Evolutionary conservation across 1,140 invertebrate genomes (phyloP).

Genomic region (Polypedilum pembai): DNA sequence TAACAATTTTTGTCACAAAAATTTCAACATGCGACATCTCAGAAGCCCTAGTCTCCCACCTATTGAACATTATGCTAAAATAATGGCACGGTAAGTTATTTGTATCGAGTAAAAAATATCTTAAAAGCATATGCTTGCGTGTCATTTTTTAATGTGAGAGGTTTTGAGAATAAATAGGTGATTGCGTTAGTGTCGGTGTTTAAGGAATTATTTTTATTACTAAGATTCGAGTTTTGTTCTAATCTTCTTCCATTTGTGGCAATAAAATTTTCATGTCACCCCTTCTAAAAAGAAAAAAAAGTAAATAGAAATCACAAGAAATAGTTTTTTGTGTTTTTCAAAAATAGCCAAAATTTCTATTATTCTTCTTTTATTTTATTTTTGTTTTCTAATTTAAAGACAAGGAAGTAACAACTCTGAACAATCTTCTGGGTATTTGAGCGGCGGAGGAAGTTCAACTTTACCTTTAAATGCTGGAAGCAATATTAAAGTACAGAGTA

Average conservation of each 20-base stretch:
- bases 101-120: too few species aligned
- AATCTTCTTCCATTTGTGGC: too few species aligned
- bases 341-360: not conserved
- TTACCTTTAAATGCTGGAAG: not conserved
- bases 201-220: too few species aligned
- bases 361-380: not conserved
- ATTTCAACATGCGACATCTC: not conserved
- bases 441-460: not conserved
- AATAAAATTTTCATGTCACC: too few species aligned
- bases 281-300: not conserved
- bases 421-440: conserved; percentile 21
- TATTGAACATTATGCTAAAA: not conserved
- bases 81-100: not conserved
- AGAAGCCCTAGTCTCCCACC: conserved; percentile 2
- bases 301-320: not conserved
- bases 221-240: too few species aligned
- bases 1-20: conserved; percentile 20
- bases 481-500: not conserved
- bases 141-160: too few species aligned
- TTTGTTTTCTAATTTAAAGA: not conserved
- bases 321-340: not conserved
- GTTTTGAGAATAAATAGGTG: too few species aligned
- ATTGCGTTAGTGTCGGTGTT: too few species aligned
- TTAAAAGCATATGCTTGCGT: not conserved
- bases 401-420: conserved; percentile 24